phyloP scores from a whole-genome alignment of 37 sponge, comb jelly and placozoan genomes.

The Axinella damicornis region DNA sequence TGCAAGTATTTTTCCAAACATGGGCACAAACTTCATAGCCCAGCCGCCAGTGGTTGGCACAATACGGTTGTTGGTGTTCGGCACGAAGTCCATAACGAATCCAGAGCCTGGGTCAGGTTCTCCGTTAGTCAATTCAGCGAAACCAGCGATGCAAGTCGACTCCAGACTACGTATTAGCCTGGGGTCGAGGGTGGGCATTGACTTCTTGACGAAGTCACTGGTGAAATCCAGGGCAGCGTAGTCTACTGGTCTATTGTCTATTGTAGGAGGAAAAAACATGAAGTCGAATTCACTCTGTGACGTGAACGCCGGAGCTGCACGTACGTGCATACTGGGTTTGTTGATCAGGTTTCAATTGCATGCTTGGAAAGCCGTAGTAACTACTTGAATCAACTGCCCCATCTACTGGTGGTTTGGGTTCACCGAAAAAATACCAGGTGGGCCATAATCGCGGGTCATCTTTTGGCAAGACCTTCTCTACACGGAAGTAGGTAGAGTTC shows the following conservation, averaged over 20 bases:
- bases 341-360: neutral
- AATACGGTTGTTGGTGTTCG: constrained; percentile 31
- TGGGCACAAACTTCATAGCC: constrained; percentile 52
- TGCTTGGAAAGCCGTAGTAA: constrained; percentile 39
- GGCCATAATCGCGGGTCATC: constrained; percentile 3
- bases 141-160: constrained; percentile 43
- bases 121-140: constrained; percentile 14
- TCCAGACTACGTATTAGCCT: too few relatives aligned
- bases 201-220: constrained; percentile 5
- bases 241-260: constrained; percentile 13
- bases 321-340: too few relatives aligned
- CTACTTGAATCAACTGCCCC: constrained; percentile 12
- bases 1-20: constrained; percentile 37
- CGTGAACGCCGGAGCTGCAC: constrained; percentile 37
- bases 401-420: constrained; percentile 6
- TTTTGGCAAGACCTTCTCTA: too few relatives aligned
- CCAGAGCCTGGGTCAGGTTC: constrained; percentile 12
- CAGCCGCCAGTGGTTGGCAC: constrained; percentile 29
- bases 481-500: constrained; percentile 28
- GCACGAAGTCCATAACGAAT: constrained; percentile 45
- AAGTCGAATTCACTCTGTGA: constrained; percentile 24
- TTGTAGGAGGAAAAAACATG: constrained; percentile 3
- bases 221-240: constrained; percentile 27
- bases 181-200: constrained; percentile 31
- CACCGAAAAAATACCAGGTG: constrained; percentile 31